A percentile compares a stretch with the other conserved stretches of the same genome.
Conservation (phyloP, 2,797 vertebrate species). For the Mallotus villosus region DNA sequence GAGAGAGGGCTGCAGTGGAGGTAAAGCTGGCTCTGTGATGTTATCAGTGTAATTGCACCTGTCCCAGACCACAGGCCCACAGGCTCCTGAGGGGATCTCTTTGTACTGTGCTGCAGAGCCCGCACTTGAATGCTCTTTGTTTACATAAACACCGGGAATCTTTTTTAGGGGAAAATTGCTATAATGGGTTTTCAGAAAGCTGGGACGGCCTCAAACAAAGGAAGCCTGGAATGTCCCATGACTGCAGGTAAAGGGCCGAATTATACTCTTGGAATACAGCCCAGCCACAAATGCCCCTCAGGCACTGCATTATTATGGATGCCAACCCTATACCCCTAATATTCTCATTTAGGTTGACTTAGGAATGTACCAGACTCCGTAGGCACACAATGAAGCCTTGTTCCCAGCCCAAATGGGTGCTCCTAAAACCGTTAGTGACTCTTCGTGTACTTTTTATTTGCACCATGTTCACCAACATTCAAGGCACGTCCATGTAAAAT, state of each 20-base stretch:
- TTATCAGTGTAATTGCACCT: slow-evolving; percentile 84
- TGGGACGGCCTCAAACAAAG: slow-evolving; percentile 60
- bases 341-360: slow-evolving; percentile 42
- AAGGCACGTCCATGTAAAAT: neutral
- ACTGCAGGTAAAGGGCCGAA: slow-evolving; percentile 62
- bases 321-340: slow-evolving; percentile 44
- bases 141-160: slow-evolving; percentile 76
- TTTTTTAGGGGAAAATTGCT: slow-evolving; percentile 64
- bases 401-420: slow-evolving; percentile 19
- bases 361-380: slow-evolving; percentile 34
- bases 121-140: slow-evolving; percentile 77
- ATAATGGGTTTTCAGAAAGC: slow-evolving; percentile 73
- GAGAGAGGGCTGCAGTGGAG: slow-evolving; percentile 57
- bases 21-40: slow-evolving; percentile 71
- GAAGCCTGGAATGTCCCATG: slow-evolving; percentile 49
- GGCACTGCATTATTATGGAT: slow-evolving; percentile 52
- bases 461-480: neutral
- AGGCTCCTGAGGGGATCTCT: slow-evolving; percentile 70
- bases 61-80: slow-evolving; percentile 69
- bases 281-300: slow-evolving; percentile 33
- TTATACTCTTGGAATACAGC: slow-evolving; percentile 38
- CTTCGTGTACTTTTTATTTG: slow-evolving; percentile 25
- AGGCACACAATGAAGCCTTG: slow-evolving; percentile 49
- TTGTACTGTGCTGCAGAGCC: slow-evolving; percentile 70
- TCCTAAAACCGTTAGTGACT: slow-evolving; percentile 24